Evolutionary conservation across 2,888 invertebrate species (phyloP), one percentile per base, ranked within the genome.

Genomic region (Zelleria hepariella): DNA sequence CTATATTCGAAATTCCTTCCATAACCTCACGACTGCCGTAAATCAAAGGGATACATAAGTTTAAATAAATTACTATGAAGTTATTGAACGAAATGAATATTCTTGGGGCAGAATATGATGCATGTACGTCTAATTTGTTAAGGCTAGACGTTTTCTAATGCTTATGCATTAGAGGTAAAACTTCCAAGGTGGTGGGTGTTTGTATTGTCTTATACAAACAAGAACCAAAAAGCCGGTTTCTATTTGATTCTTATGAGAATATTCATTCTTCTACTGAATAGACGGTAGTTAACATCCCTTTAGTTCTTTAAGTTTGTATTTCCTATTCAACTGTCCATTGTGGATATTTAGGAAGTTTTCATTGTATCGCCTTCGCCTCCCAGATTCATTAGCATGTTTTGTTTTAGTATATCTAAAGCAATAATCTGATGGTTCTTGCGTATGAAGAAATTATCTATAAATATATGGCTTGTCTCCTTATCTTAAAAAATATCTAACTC

Each of bases 241-340:
- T 51, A 56, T 56, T 49, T 56, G 56, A 59, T 56, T 59, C 55
- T 26, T 55, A 55, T 47, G 32, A 56, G 56, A 59, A 55, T 49
- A 25, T 32, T 52, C 52, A 52, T 51, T 42, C 26, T 58, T 26
- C 10, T 49, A n/a, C 20, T 60, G 57, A 58, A 58, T 58, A 58
- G 58, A n/a, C 51, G 57, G 58, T 51, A 27, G 26, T 57, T 57
- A 58, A 58, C 58, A 49, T 42, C 27, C 21, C 27, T 51, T n/a
- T 51, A 51, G 58, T 27, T 51, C 26, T 21, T 58, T n/a, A 18
- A 48, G 26, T 57, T 57, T 48, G 47, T 48, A n/a, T 48, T 52
- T 49, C 47, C 55, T 47, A 54, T 53, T 59, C 10, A 24, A 25
- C 20, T 55, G 26, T 27, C 27, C 25, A 24, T 56, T 56, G 55